Base-by-base conservation (phyloP, 2,888 invertebrate species). In the Chesias legatella region DNA sequence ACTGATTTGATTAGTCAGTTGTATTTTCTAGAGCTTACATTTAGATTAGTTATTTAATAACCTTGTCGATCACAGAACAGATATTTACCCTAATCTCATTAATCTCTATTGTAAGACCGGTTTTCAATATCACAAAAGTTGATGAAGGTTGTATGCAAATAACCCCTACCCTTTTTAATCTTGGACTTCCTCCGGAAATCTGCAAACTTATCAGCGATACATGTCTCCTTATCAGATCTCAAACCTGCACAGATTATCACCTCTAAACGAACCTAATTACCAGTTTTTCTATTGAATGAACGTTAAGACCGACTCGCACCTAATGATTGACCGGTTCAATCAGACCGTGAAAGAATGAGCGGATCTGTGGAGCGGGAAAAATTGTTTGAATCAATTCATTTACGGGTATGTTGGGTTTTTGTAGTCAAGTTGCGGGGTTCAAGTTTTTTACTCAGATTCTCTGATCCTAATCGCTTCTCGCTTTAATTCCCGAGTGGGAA, bases 231-330 rank as follows among this genome's bases (percentile, higher is more conserved):
- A 49, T 43, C 41, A 54, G 62, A 60, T 60, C 66, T 56, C 39
- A 7, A 47, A 33, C 38, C 29, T 48, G 54, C 66, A 64, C 60
- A 53, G 62, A 78, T 75, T 82, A 82, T 81, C 81, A 79, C 63
- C 63, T 26, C 63, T 65, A 17, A 17, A 5, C 13, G 5, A 17
- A 74, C 73, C 75, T 82, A 82, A 84, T 83, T 84, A 81, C 82
- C 76, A 83, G 85, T 85, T 85, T 85, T 85, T 83, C 84, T 80
- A 83, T 72, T 79, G 78, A 79, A 67, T 79, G 83, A 77, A 82
- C 79, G 72, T 79, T 77, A 69, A 81, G 79, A 76, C 75, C 69
- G 69, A 17, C 13, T 17, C 13, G 13, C 13, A 17, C 13, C 13
- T 2, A 79, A 77, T 83, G 82, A 84, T 83, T 80, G 81, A 82